These are phyloP conservation scores for Marcusenius ussheri DNA, from an alignment of 2,113 vertebrate species.

Conservation along the genomic window DNA sequence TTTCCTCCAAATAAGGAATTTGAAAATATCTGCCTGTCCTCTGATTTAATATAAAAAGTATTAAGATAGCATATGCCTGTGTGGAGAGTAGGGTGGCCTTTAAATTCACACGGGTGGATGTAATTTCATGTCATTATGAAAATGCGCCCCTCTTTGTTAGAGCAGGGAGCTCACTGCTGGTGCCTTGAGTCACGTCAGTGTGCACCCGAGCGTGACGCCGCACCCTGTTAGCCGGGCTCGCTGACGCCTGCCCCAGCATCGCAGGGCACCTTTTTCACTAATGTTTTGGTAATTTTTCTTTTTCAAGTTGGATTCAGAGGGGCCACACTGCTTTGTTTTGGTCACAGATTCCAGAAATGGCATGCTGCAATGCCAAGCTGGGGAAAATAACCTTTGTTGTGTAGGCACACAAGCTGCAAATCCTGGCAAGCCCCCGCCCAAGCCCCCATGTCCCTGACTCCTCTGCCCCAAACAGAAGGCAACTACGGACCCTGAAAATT, in stretches of 20 bases:
- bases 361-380: not conserved
- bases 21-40: not conserved
- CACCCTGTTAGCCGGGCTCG: not conserved
- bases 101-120: not conserved
- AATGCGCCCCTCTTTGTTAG: not conserved
- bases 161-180: not conserved
- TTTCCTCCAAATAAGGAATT: not conserved
- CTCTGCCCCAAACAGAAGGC: conserved; percentile 56
- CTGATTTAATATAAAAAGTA: not conserved
- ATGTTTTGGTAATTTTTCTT: not conserved
- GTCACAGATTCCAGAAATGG: not conserved
- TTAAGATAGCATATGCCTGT: not conserved
- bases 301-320: not conserved
- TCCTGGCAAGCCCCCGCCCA: not conserved
- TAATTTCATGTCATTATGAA: not conserved
- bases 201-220: not conserved
- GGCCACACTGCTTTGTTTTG: not conserved
- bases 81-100: not conserved
- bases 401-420: not conserved
- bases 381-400: not conserved
- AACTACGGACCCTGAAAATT: conserved; percentile 80
- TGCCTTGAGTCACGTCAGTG: not conserved
- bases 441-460: not conserved
- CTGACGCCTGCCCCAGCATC: not conserved
- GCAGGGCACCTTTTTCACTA: not conserved